These are phyloP conservation scores for Stramonita haemastoma DNA, from an alignment of 2,888 invertebrate genomes.

Conservation along the genomic window DNA sequence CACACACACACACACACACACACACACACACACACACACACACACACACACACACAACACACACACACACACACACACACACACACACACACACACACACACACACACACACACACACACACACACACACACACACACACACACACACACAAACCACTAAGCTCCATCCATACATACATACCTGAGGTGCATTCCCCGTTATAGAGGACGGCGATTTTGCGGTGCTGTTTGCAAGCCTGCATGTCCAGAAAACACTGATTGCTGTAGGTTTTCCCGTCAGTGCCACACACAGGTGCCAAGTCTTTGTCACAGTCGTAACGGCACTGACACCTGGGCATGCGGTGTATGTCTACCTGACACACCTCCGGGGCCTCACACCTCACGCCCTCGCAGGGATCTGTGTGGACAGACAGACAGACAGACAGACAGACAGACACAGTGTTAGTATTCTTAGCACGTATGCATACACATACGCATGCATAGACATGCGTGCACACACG, in stretches of 20 bases:
- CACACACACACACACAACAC: not conserved
- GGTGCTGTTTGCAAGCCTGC: conserved; percentile 88
- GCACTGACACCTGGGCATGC: conserved; percentile 88
- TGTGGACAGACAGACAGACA: conserved; percentile 1
- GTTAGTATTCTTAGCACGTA: not conserved
- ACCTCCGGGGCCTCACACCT: conserved; percentile 88
- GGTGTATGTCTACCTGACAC: conserved; percentile 87
- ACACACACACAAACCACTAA: not conserved
- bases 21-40: too few relatives aligned
- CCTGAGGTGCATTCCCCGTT: conserved; percentile 89
- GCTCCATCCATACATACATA: conserved; percentile 34
- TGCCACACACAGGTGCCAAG: conserved; percentile 90
- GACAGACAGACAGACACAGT: not conserved
- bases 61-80: not conserved
- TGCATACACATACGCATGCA: not conserved
- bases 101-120: not conserved
- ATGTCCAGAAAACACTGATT: conserved; percentile 94
- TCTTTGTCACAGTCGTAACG: conserved; percentile 81
- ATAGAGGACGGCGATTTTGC: conserved; percentile 86
- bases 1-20: too few relatives aligned
- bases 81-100: not conserved
- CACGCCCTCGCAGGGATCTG: conserved; percentile 91
- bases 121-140: not conserved
- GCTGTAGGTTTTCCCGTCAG: conserved; percentile 93
- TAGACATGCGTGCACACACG: too few relatives aligned